Conservation (phyloP, 2,113 vertebrate species). For the Mastomys natalensis region DNA sequence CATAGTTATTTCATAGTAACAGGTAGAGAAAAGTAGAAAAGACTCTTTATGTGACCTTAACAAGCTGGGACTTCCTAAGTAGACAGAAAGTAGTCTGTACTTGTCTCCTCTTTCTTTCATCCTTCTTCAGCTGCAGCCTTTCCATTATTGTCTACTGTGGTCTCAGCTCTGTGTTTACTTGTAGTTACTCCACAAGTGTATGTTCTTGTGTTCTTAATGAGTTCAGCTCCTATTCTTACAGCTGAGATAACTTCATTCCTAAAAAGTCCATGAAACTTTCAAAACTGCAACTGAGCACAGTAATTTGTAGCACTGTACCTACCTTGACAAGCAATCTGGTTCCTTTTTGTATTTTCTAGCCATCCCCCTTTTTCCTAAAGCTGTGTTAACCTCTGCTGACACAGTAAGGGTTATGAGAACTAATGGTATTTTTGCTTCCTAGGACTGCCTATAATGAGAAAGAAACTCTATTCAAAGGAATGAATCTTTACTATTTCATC, state of each 20-base stretch:
- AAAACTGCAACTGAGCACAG: background rate
- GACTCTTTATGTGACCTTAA: background rate
- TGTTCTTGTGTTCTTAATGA: background rate
- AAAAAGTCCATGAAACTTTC: background rate
- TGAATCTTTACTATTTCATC: background rate
- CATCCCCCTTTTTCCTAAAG: background rate
- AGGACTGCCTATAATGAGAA: background rate
- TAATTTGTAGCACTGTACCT: background rate
- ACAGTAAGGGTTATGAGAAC: background rate
- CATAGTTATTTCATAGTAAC: constrained; percentile 14
- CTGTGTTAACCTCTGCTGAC: constrained; percentile 11
- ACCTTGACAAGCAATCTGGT: background rate
- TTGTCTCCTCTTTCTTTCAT: background rate
- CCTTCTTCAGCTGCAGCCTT: background rate
- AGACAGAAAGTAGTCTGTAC: background rate
- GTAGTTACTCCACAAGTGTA: background rate
- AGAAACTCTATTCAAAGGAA: constrained; percentile 8
- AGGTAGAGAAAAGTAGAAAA: constrained; percentile 2
- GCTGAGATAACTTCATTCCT: background rate
- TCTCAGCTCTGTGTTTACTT: constrained; percentile 6
- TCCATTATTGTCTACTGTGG: background rate
- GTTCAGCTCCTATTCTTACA: constrained; percentile 1
- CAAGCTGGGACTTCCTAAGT: background rate
- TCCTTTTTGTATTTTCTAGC: background rate
- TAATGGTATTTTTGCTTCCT: background rate